Base-by-base conservation (phyloP, 2,797 vertebrate genomes). In the Balearica regulorum region DNA sequence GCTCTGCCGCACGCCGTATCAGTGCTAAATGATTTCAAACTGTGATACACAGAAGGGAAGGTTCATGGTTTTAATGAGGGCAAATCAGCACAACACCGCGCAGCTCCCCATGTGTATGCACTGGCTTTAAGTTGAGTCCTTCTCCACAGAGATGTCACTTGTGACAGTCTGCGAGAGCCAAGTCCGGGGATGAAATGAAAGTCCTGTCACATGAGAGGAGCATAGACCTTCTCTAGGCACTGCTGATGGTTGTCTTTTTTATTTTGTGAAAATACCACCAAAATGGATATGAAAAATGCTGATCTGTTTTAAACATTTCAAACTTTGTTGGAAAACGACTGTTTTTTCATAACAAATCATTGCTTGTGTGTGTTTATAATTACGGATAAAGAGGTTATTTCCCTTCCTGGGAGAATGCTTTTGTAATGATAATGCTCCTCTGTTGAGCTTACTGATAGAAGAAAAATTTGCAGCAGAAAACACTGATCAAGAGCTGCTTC, bases 401-500 rank as follows among this genome's bases (percentile, higher is more conserved):
- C 41, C 46, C 31, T 70, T 86, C 43, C 58, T 54, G 46, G 39
- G 10, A 96, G 33, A 82, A 72, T 10, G 11, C 13, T 79, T 87
- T n/a, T 70, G 9, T 29, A 61, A 78, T 19, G 31, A 39, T 48
- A 75, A 37, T 2, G 25, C 11, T 76, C n/a, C 31, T 72, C 35
- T 93, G 16, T 14, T 87, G 77, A 76, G 39, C 13, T 90, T 31
- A 28, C 12, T 31, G 22, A 53, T 18, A 69, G 11, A 13, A 4
- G 3, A 17, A 46, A 72, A 85, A 77, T 33, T 33, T n/a, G 24
- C 57, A 80, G 14, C 33, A 85, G 33, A 37, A 87, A 75, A 85
- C 61, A 71, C 75, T 97, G 73, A 98, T 48, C 20, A 46, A 75
- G 65, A 10, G 29, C 79, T 95, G 68, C 57, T 90, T 97, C 49